phyloP scores from a whole-genome alignment of 2,113 vertebrate species.

The Cyanistes caeruleus region DNA sequence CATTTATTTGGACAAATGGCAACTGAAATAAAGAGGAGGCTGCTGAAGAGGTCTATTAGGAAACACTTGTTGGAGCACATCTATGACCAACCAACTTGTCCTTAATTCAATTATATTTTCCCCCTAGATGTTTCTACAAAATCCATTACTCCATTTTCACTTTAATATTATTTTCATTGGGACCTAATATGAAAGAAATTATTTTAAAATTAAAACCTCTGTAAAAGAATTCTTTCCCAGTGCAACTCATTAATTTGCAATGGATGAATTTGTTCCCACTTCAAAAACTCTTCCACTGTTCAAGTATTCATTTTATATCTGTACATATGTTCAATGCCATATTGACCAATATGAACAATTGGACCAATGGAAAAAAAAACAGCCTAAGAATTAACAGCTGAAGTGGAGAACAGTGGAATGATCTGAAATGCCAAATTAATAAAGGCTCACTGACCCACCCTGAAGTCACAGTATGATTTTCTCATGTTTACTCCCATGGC shows the following conservation, averaged over 20 bases:
- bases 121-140: background rate
- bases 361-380: background rate
- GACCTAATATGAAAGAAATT: background rate
- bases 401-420: background rate
- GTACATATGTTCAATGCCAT: background rate
- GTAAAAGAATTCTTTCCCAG: background rate
- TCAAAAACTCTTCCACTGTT: background rate
- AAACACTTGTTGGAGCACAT: background rate
- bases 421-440: background rate
- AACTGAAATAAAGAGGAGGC: background rate
- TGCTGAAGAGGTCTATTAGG: background rate
- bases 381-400: background rate
- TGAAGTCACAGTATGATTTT: background rate
- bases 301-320: background rate
- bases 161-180: background rate
- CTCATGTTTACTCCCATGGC: background rate
- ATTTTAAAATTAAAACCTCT: background rate
- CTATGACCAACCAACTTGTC: background rate
- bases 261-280: background rate
- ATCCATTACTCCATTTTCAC: background rate
- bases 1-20: background rate
- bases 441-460: background rate
- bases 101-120: conserved; percentile 10
- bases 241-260: background rate
- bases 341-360: background rate